Evolutionary conservation across 1,140 invertebrate species (phyloP).

Genomic region (Hestina assimilis): DNA sequence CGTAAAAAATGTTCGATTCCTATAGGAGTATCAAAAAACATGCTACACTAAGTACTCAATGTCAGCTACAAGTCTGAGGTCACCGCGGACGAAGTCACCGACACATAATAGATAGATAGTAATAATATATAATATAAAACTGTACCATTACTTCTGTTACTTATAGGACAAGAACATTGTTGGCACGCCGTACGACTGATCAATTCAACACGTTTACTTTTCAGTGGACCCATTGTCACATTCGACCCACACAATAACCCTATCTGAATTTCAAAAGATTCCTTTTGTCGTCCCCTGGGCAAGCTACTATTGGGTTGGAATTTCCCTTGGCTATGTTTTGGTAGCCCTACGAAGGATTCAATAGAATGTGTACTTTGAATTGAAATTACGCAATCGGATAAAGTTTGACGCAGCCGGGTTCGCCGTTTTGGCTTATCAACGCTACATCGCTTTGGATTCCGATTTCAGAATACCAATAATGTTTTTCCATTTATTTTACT

Average conservation of each 20-base stretch:
- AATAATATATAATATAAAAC: too few relatives aligned
- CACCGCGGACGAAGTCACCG: too few relatives aligned
- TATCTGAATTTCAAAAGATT: conserved; percentile 51
- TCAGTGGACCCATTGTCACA: conserved; percentile 30
- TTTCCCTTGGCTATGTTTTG: conserved; percentile 36
- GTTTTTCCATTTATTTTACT: background rate
- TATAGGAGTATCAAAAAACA: too few relatives aligned
- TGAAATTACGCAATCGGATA: conserved; percentile 52
- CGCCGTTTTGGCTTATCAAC: conserved; percentile 33
- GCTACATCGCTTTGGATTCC: conserved; percentile 27
- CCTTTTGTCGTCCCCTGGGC: conserved; percentile 23
- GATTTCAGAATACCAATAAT: conserved; percentile 8
- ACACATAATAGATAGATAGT: too few relatives aligned
- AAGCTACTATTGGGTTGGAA: conserved; percentile 34
- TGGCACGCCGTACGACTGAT: conserved; percentile 9
- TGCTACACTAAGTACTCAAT: too few relatives aligned
- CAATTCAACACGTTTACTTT: conserved; percentile 31
- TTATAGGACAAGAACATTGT: conserved; percentile 4
- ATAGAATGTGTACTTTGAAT: conserved; percentile 55
- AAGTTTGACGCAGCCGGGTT: conserved; percentile 41
- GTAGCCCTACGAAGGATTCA: conserved; percentile 17
- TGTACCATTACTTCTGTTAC: too few relatives aligned
- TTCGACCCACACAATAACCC: conserved; percentile 35
- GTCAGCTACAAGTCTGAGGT: too few relatives aligned
- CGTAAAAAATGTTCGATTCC: too few relatives aligned